Evolutionary conservation across 2,888 invertebrate genomes (phyloP), one percentile per base, ranked within the genome.

Genomic region (Macrosoma leucophasiata): DNA sequence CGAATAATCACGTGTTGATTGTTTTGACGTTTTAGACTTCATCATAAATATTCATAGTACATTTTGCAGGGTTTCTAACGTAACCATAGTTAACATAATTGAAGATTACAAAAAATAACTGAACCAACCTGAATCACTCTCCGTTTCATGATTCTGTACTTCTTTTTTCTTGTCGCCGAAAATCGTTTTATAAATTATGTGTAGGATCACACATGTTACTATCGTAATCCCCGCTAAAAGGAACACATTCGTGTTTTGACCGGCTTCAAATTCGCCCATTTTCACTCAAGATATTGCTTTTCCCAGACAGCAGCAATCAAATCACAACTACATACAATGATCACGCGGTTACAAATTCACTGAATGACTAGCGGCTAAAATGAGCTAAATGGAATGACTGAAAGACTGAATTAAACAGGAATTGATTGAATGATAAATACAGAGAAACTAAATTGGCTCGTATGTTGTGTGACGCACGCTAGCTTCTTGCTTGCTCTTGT

Each of bases 181-280:
- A 50, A 67, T 56, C 48, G 53, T 64, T 58, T 77, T 81, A 58
- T 73, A 75, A 39, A 77, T 50, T 51, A 71, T 67, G 53, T 79
- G 74, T 59, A 79, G 29, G 46, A 77, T 46, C 55, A 73, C 61
- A 70, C 77, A 72, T 43, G 61, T 38, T 28, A 76, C 43, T 50
- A 75, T 36, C 27, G 79, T 68, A 45, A 70, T 45, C 42, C 62
- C 69, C 32, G 62, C 62, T 43, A 71, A 39, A 13, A 75, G 48
- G 52, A 70, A 60, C 45, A 61, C 49, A 49, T 73, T 70, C 40
- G 55, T 46, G 52, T 57, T 66, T 46, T 58, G 53, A 67, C 72
- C 72, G 74, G 73, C 71, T 62, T 65, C 56, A 53, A 59, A 58
- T 40, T 76, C 74, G 55, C 67, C 72, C 76, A 79, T 79, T 78